These are phyloP conservation scores for Tauraco erythrolophus DNA, from an alignment of 2,113 vertebrate species.

Conservation along the genomic window DNA sequence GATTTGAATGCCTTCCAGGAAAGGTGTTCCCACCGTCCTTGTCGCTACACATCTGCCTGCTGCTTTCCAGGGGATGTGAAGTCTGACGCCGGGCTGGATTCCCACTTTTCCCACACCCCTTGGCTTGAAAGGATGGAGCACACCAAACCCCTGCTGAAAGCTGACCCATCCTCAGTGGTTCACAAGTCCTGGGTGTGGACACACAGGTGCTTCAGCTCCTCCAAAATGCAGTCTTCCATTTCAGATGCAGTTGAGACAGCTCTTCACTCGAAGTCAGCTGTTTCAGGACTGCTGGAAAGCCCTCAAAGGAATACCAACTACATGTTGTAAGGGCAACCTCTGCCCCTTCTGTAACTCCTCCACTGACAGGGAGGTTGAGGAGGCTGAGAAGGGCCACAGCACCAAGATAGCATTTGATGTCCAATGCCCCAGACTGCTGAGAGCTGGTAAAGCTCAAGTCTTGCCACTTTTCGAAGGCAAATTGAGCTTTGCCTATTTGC, in stretches of 20 bases:
- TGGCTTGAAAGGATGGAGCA: background rate
- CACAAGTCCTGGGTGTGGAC: background rate
- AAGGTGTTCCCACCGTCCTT: background rate
- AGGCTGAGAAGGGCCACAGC: background rate
- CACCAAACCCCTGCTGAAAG: background rate
- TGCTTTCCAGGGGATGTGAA: background rate
- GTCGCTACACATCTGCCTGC: background rate
- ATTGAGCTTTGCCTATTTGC: background rate
- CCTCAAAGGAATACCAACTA: background rate
- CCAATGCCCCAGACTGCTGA: background rate
- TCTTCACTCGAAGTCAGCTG: background rate
- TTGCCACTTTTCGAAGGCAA: background rate
- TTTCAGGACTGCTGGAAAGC: background rate
- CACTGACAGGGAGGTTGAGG: background rate
- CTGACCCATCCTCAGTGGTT: background rate
- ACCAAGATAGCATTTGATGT: background rate
- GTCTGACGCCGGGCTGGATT: background rate
- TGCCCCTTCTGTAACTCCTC: background rate
- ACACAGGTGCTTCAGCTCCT: background rate
- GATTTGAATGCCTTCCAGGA: background rate
- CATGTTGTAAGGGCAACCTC: background rate
- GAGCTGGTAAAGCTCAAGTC: background rate
- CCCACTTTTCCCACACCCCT: background rate
- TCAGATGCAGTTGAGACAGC: background rate
- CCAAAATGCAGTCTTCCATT: accelerated